Conservation (phyloP, 2,888 invertebrate species). For the Eugnorisma glareosa region DNA sequence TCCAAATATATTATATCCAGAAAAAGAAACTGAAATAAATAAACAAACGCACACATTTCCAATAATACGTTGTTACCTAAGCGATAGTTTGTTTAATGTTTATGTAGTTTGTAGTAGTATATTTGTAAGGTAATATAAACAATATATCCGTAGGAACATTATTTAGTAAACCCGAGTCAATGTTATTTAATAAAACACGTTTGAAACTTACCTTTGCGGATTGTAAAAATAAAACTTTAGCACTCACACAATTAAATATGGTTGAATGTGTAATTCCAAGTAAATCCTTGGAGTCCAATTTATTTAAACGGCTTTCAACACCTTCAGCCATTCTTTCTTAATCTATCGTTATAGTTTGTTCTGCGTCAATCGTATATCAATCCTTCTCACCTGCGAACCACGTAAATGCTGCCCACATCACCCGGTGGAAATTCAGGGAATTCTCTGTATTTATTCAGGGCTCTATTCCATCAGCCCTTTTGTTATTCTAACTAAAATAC, state of each 20-base stretch:
- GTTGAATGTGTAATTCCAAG: constrained; percentile 11
- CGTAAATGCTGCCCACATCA: constrained; percentile 40
- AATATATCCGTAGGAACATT: constrained; percentile 67
- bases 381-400: constrained; percentile 40
- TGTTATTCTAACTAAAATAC: constrained; percentile 31
- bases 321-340: constrained; percentile 7
- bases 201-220: constrained; percentile 62
- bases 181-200: constrained; percentile 73
- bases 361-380: constrained; percentile 37
- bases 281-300: constrained; percentile 31
- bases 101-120: constrained; percentile 71
- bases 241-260: constrained; percentile 10
- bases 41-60: constrained; percentile 56
- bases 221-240: constrained; percentile 39
- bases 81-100: constrained; percentile 72
- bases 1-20: constrained; percentile 46
- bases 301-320: constrained; percentile 38
- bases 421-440: constrained; percentile 4
- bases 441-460: constrained; percentile 53
- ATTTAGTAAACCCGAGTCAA: constrained; percentile 72
- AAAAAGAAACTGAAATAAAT: constrained; percentile 53
- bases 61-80: constrained; percentile 50
- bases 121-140: constrained; percentile 76
- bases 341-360: constrained; percentile 44
- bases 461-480: constrained; percentile 47